Percentiles rank a stretch among this genome's conserved stretches.
Evolutionary conservation across 2,113 vertebrate genomes (phyloP).

Genomic region (Hemibagrus wyckioides): DNA sequence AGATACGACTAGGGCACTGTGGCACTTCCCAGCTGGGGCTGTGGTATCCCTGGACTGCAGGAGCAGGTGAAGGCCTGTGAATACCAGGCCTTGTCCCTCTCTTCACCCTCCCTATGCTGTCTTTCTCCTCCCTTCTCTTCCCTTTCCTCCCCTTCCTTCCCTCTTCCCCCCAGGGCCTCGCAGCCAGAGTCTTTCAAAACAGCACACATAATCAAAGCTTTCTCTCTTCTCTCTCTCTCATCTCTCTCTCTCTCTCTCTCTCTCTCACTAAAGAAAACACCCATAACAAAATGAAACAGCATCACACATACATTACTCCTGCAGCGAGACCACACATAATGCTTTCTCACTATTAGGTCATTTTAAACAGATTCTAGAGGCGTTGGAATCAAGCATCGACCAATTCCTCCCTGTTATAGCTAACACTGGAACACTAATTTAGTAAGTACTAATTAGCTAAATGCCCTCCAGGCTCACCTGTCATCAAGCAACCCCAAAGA

Average conservation of each 20-base stretch:
- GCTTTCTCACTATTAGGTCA: constrained; percentile 48
- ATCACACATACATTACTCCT: constrained; percentile 57
- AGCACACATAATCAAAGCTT: constrained; percentile 61
- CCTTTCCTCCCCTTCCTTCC: not conserved
- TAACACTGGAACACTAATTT: constrained; percentile 49
- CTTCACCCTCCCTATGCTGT: constrained; percentile 47
- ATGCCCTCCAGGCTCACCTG: not conserved
- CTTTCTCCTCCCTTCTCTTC: constrained; percentile 5
- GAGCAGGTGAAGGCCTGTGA: constrained; percentile 75
- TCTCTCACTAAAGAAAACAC: constrained; percentile 63
- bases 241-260: constrained; percentile 54
- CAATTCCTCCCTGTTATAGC: constrained; percentile 63
- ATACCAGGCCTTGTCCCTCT: constrained; percentile 72
- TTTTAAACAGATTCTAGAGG: constrained; percentile 59
- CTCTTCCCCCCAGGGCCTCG: constrained; percentile 52
- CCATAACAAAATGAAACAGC: constrained; percentile 66
- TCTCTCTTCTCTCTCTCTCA: constrained; percentile 58
- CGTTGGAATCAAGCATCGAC: constrained; percentile 53
- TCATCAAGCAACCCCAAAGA: not conserved
- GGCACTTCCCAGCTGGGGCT: constrained; percentile 59
- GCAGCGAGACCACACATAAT: constrained; percentile 55
- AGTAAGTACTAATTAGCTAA: constrained; percentile 30
- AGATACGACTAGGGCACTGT: constrained; percentile 12
- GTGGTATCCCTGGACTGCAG: constrained; percentile 51
- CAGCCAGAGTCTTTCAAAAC: constrained; percentile 60